These are phyloP conservation scores for Alviniconcha strummeri DNA, from an alignment of 2,888 invertebrate genomes.

Conservation along the genomic window DNA sequence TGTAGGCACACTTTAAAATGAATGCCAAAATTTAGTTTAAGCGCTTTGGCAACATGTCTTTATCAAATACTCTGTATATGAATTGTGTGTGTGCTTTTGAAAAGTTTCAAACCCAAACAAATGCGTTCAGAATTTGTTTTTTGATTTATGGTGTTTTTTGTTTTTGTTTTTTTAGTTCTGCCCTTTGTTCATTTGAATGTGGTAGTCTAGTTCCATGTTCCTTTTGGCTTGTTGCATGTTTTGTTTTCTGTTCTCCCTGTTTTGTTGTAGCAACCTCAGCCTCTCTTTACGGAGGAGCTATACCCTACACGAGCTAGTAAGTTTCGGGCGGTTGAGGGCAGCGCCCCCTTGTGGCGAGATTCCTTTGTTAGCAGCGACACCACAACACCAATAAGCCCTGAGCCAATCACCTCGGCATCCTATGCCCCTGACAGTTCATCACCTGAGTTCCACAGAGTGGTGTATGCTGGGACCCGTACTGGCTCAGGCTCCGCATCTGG, in stretches of 20 bases:
- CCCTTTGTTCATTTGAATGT: too few species aligned
- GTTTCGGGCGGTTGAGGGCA: neutral
- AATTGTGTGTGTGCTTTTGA: too few species aligned
- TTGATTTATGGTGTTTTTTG: too few species aligned
- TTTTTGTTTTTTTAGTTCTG: too few species aligned
- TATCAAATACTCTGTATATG: too few species aligned
- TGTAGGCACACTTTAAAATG: too few species aligned
- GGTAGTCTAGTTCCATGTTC: too few species aligned
- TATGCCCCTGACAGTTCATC: constrained; percentile 9
- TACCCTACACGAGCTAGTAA: constrained; percentile 51
- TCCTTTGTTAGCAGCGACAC: constrained; percentile 20
- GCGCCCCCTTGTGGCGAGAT: constrained; percentile 27
- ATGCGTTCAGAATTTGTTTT: too few species aligned
- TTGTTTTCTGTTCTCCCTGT: constrained; percentile 33
- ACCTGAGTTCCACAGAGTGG: constrained; percentile 27
- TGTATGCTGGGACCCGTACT: constrained; percentile 30
- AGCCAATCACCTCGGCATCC: neutral
- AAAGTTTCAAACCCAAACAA: too few species aligned
- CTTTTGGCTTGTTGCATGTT: constrained; percentile 27
- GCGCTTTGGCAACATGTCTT: too few species aligned
- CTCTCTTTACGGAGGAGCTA: constrained; percentile 54
- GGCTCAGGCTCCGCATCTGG: constrained; percentile 15
- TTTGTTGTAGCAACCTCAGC: constrained; percentile 34
- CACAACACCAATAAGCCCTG: neutral
- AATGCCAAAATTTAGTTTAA: too few species aligned